Conservation (phyloP, 1,140 invertebrate species). For the Lanistes nyassanus region DNA sequence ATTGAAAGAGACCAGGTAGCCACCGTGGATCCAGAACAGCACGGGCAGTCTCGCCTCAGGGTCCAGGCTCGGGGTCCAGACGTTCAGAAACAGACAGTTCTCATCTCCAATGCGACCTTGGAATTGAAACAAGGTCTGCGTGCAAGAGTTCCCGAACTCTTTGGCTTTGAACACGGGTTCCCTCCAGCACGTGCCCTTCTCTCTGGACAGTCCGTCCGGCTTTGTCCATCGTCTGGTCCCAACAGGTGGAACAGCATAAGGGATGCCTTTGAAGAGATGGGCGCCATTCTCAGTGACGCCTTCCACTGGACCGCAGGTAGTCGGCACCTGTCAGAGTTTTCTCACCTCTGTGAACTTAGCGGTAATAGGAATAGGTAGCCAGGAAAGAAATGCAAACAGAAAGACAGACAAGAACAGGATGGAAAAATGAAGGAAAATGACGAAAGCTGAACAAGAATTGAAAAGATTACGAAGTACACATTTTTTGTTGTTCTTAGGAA, state of each 20-base stretch:
- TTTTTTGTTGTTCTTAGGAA: too few species aligned
- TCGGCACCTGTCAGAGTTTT: constrained; percentile 3
- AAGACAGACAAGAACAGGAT: too few species aligned
- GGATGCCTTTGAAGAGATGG: constrained; percentile 86
- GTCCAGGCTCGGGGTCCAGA: constrained; percentile 49
- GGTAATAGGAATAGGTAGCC: too few species aligned
- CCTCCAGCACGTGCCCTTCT: constrained; percentile 39
- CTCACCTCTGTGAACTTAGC: too few species aligned
- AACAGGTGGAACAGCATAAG: constrained; percentile 83
- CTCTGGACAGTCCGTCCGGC: constrained; percentile 69
- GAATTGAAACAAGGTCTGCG: constrained; percentile 23
- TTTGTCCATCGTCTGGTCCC: constrained; percentile 75
- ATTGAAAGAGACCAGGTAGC: constrained; percentile 75
- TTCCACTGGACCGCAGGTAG: constrained; percentile 21
- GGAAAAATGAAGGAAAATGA: too few species aligned
- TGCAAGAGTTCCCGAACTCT: constrained; percentile 32
- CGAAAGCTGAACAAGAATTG: too few species aligned
- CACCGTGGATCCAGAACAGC: constrained; percentile 83
- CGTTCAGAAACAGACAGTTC: constrained; percentile 54
- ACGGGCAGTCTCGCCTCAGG: constrained; percentile 69
- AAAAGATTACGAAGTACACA: too few species aligned
- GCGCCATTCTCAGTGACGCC: constrained; percentile 71
- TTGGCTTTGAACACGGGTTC: constrained; percentile 28
- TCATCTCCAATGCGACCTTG: constrained; percentile 33
- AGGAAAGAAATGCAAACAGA: too few species aligned